Evolutionary conservation across 1,140 invertebrate genomes (phyloP).

Genomic region (Teleopsis dalmanni): DNA sequence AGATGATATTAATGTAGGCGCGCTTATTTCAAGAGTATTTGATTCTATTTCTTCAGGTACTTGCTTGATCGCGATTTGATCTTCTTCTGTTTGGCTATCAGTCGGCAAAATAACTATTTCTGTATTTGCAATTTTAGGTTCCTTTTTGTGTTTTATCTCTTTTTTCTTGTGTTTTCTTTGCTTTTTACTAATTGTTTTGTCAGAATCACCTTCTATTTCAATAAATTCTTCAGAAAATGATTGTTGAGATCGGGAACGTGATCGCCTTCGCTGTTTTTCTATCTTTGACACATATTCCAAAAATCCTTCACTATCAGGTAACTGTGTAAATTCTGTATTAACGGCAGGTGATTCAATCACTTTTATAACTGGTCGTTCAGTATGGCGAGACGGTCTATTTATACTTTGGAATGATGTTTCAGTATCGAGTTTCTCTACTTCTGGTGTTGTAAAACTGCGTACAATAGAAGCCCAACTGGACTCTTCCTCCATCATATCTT

Average conservation of each 20-base stretch:
- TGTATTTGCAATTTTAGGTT: background rate
- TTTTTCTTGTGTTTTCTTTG: background rate
- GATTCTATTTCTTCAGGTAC: background rate
- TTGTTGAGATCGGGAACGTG: slow-evolving; percentile 34
- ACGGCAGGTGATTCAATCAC: slow-evolving; percentile 20
- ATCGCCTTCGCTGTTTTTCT: slow-evolving; percentile 21
- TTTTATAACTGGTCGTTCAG: slow-evolving; percentile 23
- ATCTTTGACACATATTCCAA: slow-evolving; percentile 27
- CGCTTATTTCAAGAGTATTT: no score
- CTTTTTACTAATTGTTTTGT: slow-evolving; percentile 2
- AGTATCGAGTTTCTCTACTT: background rate
- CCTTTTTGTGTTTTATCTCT: background rate
- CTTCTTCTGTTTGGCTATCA: no score
- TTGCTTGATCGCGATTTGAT: background rate
- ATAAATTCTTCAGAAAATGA: slow-evolving; percentile 12
- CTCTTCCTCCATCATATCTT: slow-evolving; percentile 34
- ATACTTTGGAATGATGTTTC: slow-evolving; percentile 5
- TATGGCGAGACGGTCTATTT: slow-evolving; percentile 20
- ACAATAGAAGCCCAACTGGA: slow-evolving; percentile 18
- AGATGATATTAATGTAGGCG: slow-evolving; percentile 14
- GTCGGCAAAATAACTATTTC: background rate
- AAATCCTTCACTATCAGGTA: slow-evolving; percentile 28
- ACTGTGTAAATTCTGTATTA: slow-evolving; percentile 8
- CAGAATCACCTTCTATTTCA: slow-evolving; percentile 25
- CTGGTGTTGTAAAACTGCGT: slow-evolving; percentile 6